A percentile compares a stretch with the other conserved stretches of the same genome.
phyloP scores from a whole-genome alignment of 2,797 vertebrate species.

The Onychomys arenicola region DNA sequence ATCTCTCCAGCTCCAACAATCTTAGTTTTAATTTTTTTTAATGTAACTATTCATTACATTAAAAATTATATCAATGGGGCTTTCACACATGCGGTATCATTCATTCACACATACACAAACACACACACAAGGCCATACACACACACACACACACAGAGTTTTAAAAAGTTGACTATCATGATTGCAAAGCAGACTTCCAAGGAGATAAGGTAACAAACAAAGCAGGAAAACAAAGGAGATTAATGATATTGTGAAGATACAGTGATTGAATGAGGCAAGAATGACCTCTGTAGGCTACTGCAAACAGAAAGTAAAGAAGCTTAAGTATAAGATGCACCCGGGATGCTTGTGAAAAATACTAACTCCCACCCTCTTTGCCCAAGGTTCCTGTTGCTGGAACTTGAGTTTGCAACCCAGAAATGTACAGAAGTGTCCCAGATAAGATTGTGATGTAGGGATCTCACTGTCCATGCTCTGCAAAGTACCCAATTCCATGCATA shows the following conservation, averaged over 20 bases:
- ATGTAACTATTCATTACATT: not conserved
- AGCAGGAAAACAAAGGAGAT: not conserved
- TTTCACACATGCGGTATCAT: not conserved
- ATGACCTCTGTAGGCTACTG: not conserved
- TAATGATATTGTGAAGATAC: not conserved
- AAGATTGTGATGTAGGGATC: not conserved
- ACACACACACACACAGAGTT: not conserved
- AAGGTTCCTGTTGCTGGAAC: not conserved
- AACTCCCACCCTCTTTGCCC: not conserved
- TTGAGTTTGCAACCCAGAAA: not conserved
- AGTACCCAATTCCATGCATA: not conserved
- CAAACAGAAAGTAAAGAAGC: not conserved
- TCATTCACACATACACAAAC: not conserved
- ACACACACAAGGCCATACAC: not conserved
- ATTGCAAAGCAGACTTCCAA: slow-evolving; percentile 25
- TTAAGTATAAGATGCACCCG: not conserved
- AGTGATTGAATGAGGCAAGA: not conserved
- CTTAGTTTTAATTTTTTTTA: not conserved
- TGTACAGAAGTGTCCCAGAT: not conserved
- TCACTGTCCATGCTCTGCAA: not conserved
- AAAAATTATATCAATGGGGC: not conserved
- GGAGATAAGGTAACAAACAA: slow-evolving; percentile 10
- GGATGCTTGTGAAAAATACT: not conserved
- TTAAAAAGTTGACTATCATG: slow-evolving; percentile 23
- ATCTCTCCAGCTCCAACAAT: not conserved